Evolutionary conservation across 2,113 vertebrate genomes (phyloP).

Genomic region (Caranx melampygus): DNA sequence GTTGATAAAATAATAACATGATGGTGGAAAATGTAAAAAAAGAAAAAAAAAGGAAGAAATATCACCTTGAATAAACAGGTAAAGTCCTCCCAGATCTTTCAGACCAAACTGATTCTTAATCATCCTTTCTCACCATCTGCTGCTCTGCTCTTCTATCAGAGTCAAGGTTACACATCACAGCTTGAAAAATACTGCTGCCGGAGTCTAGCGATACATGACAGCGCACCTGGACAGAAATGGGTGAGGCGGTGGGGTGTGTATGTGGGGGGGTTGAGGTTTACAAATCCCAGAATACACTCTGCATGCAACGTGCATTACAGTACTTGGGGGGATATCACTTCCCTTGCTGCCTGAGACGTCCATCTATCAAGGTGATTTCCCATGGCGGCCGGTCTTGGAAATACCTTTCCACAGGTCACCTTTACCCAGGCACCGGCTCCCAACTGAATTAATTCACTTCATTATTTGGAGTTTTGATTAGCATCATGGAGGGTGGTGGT

Average conservation of each 20-base stretch:
- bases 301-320: conserved; percentile 32
- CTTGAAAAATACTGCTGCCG: conserved; percentile 50
- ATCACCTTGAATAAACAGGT: conserved; percentile 30
- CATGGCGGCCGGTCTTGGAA: conserved; percentile 47
- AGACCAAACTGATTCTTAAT: conserved; percentile 43
- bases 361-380: conserved; percentile 74
- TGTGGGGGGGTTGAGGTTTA: neutral
- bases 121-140: conserved; percentile 67
- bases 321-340: conserved; percentile 47
- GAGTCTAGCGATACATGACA: conserved; percentile 55
- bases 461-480: conserved; percentile 69
- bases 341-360: conserved; percentile 48
- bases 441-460: conserved; percentile 54
- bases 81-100: conserved; percentile 11
- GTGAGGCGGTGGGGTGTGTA: neutral
- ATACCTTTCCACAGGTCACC: conserved; percentile 57
- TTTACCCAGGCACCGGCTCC: conserved; percentile 31
- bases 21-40: neutral
- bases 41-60: conserved; percentile 4
- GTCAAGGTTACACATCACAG: conserved; percentile 74
- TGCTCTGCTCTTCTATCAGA: conserved; percentile 42
- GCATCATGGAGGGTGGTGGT: conserved; percentile 2
- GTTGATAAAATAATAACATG: neutral
- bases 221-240: conserved; percentile 55
- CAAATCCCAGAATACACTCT: conserved; percentile 60